These are phyloP conservation scores for Oriolus oriolus DNA, from an alignment of 2,113 vertebrate species.

Conservation along the genomic window DNA sequence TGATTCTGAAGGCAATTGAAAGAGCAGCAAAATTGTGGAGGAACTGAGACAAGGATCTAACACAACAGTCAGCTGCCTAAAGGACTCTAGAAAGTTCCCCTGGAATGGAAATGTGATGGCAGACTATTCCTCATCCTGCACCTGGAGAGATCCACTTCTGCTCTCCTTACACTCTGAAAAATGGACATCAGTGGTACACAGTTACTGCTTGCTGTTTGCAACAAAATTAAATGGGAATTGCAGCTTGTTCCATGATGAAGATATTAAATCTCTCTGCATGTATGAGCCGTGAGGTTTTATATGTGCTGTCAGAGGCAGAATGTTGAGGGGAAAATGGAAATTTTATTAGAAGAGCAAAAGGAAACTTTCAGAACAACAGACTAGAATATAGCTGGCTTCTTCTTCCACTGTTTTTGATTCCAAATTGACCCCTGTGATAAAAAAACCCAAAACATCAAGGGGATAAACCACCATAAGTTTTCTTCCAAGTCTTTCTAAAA, in stretches of 20 bases:
- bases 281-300: neutral
- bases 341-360: neutral
- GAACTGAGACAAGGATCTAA: neutral
- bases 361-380: neutral
- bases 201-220: neutral
- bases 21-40: neutral
- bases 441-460: neutral
- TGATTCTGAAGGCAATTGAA: slow-evolving; percentile 8
- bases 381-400: neutral
- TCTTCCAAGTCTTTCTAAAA: neutral
- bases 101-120: neutral
- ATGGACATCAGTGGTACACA: neutral
- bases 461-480: neutral
- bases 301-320: neutral
- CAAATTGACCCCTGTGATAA: neutral
- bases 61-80: neutral
- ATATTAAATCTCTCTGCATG: neutral
- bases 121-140: neutral
- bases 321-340: neutral
- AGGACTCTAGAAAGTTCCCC: neutral
- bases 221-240: neutral
- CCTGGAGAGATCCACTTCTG: neutral
- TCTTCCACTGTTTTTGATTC: neutral
- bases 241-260: neutral
- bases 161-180: neutral